Evolutionary conservation across 2,113 vertebrate genomes (phyloP).

Genomic region (Notiomystis cincta): DNA sequence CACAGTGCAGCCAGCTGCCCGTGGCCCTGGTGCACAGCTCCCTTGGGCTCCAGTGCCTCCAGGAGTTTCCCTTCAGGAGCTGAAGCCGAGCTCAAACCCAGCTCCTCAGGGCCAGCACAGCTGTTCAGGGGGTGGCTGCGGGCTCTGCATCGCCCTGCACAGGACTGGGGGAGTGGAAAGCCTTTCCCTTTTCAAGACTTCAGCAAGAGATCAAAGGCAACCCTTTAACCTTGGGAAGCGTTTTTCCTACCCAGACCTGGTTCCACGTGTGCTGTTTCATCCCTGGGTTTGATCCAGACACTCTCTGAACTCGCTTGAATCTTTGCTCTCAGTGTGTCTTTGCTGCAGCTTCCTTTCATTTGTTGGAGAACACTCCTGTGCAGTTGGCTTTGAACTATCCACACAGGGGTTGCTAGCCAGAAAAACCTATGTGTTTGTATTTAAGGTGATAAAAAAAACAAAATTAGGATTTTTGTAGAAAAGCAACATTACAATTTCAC

Average conservation of each 20-base stretch:
- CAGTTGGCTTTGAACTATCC: neutral
- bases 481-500: neutral
- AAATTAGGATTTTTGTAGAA: neutral
- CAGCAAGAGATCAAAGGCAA: neutral
- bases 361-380: neutral
- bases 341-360: neutral
- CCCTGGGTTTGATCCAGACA: neutral
- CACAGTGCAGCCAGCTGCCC: neutral
- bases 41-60: neutral
- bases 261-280: neutral
- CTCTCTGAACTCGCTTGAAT: neutral
- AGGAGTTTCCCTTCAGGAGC: neutral
- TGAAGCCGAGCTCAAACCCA: neutral
- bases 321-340: neutral
- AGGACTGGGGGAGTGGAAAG: neutral
- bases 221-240: neutral
- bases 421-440: neutral
- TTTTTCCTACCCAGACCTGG: neutral
- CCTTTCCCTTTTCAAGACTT: neutral
- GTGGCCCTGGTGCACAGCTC: neutral
- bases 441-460: neutral
- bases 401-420: neutral
- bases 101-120: fast-evolving
- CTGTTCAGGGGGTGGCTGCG: fast-evolving
- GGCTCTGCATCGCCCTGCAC: neutral